phyloP scores from a whole-genome alignment of 2,797 vertebrate species.

The Microtus obscurus region DNA sequence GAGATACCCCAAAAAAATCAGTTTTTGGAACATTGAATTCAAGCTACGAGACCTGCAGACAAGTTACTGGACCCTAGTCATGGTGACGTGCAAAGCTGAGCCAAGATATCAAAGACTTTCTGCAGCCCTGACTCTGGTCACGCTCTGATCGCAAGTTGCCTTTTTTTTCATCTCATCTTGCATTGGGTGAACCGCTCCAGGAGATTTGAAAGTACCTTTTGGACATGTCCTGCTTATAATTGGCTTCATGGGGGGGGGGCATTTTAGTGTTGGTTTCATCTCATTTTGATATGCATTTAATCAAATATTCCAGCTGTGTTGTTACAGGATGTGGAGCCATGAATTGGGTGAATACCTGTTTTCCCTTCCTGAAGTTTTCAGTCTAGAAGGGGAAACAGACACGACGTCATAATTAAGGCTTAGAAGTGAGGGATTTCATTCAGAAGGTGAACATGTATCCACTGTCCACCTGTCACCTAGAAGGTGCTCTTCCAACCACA shows the following conservation, averaged over 20 bases:
- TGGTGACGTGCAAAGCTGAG: not conserved
- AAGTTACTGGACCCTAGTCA: constrained; percentile 6
- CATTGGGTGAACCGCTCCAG: constrained; percentile 4
- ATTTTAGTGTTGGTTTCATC: constrained; percentile 50
- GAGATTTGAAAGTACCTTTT: constrained; percentile 57
- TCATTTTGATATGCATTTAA: constrained; percentile 51
- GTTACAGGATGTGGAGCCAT: not conserved
- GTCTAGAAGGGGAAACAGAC: not conserved
- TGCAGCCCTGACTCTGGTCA: not conserved
- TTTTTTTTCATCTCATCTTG: constrained; percentile 16
- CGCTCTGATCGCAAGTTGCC: not conserved
- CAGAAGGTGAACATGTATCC: constrained; percentile 17
- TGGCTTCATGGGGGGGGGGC: not conserved
- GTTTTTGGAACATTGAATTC: constrained; percentile 20
- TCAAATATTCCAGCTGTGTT: constrained; percentile 23
- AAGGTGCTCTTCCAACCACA: not conserved
- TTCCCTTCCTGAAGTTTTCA: constrained; percentile 27
- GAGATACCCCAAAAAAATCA: not conserved
- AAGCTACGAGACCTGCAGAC: not conserved
- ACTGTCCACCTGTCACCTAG: not conserved
- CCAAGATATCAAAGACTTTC: constrained; percentile 4
- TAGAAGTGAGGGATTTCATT: not conserved
- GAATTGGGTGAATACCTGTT: constrained; percentile 3
- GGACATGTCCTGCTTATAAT: constrained; percentile 46
- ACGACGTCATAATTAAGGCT: constrained; percentile 4